These are phyloP conservation scores for Artemia franciscana DNA, from an alignment of 1,140 invertebrate species.

Conservation along the genomic window DNA sequence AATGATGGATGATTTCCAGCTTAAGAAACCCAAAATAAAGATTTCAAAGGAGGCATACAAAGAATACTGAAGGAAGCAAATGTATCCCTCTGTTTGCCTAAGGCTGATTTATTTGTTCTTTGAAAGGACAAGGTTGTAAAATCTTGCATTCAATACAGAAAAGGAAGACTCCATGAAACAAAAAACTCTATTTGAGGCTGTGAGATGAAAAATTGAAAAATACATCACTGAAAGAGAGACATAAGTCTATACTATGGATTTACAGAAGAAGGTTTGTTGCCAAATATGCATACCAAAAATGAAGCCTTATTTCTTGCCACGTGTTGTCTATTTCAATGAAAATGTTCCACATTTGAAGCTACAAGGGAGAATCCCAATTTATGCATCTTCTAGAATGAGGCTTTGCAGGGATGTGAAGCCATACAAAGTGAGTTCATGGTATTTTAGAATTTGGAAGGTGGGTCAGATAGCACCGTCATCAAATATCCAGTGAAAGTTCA, in stretches of 20 bases:
- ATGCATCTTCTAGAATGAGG: neutral
- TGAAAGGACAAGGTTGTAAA: neutral
- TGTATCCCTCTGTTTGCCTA: neutral
- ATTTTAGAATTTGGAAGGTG: neutral
- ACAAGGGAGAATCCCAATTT: neutral
- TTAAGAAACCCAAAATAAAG: neutral
- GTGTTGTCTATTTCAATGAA: neutral
- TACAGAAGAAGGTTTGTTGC: neutral
- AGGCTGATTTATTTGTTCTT: neutral
- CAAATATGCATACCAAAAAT: neutral
- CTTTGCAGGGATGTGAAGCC: neutral
- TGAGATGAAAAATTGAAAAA: neutral
- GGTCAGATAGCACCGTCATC: neutral
- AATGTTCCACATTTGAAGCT: neutral
- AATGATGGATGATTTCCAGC: neutral
- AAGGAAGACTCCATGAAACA: neutral
- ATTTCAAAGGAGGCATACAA: neutral
- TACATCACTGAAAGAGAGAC: neutral
- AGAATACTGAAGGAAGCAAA: neutral
- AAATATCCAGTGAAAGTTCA: neutral
- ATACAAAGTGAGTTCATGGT: neutral
- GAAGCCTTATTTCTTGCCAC: neutral
- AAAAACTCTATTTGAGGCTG: neutral
- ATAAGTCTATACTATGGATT: neutral
- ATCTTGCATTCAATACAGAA: neutral